Evolutionary conservation across 1,140 invertebrate species (phyloP), one percentile per base, ranked within the genome.

Genomic region (Drusus annulatus): DNA sequence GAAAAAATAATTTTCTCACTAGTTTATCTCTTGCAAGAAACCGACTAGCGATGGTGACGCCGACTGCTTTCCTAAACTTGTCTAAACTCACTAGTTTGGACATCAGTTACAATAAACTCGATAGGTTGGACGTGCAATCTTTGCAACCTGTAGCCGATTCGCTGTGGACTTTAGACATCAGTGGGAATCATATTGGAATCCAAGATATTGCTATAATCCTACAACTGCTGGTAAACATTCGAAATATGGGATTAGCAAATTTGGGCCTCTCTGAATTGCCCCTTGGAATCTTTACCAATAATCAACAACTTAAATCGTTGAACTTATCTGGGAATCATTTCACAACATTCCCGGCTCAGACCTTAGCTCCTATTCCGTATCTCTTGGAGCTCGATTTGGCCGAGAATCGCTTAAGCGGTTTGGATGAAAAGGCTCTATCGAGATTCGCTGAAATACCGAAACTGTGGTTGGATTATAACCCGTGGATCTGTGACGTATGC

Each of bases 21-120:
- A 86, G 89, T 50, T 86, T 95, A 23, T 88, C 89, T 36, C 84
- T 96, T 52, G 91, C 93, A 25, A 91, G 92, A 81, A 96, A 96
- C 86, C 89, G 93, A 68, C 89, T 96, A 65, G 93, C 93, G 19
- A 93, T 94, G 86, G 89, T 96, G 81, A 92, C 93, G 50, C 90
- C 92, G 25, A 91, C 91, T 71, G 93, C 94, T 51, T 94, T 96
- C 84, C 88, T 90, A 68, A 94, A 95, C 86, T 88, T 94, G 73
- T 92, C 92, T 4, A 90, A 91, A 77, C 88, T 94, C 50, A 87
- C 90, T 58, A 91, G 93, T 81, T 85, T 95, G 78, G 94, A 96
- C 85, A 89, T 96, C 31, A 92, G 93, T 71, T 93, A 93, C 85
- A 96, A 96, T 84, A 94, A 94, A 86, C 89, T 95, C 68, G 91